These are phyloP conservation scores for Parnassius apollo DNA, from an alignment of 2,888 invertebrate species.

Conservation along the genomic window DNA sequence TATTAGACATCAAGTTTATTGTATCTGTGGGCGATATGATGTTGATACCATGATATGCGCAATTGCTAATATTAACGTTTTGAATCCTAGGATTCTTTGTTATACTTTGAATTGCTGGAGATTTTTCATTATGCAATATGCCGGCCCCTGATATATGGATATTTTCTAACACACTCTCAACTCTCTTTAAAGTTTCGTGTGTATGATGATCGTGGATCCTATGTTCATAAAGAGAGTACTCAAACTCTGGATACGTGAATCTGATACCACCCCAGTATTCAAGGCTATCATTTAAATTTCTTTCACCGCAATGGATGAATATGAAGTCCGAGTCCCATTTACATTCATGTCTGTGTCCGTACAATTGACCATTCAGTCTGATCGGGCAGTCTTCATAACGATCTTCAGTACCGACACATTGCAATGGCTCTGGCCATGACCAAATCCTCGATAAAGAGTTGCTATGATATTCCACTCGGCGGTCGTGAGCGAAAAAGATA, in stretches of 20 bases:
- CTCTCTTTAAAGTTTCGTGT: slow-evolving; percentile 84
- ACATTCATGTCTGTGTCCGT: slow-evolving; percentile 91
- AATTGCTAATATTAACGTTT: slow-evolving; percentile 90
- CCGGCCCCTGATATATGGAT: slow-evolving; percentile 96
- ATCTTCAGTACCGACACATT: slow-evolving; percentile 88
- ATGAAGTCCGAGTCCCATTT: slow-evolving; percentile 95
- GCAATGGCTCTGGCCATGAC: slow-evolving; percentile 97
- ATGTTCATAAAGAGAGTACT: slow-evolving; percentile 90
- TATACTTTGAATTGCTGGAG: slow-evolving; percentile 94
- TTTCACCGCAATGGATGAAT: slow-evolving; percentile 93
- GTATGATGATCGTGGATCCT: slow-evolving; percentile 91
- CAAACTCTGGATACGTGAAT: slow-evolving; percentile 94
- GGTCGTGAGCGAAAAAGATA: slow-evolving; percentile 92
- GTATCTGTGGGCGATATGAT: slow-evolving; percentile 93
- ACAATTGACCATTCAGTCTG: slow-evolving; percentile 93
- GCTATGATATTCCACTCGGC: slow-evolving; percentile 93
- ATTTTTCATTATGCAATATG: slow-evolving; percentile 96
- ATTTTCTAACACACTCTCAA: slow-evolving; percentile 89
- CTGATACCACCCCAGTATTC: slow-evolving; percentile 98
- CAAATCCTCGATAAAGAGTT: slow-evolving; percentile 93
- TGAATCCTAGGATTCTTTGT: slow-evolving; percentile 91
- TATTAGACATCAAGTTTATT: slow-evolving; percentile 87
- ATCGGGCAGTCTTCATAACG: slow-evolving; percentile 92
- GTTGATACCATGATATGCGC: slow-evolving; percentile 95
- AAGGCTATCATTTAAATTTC: slow-evolving; percentile 82